Base-by-base conservation (phyloP, 1,140 invertebrate genomes). In the Lethocerus indicus region DNA sequence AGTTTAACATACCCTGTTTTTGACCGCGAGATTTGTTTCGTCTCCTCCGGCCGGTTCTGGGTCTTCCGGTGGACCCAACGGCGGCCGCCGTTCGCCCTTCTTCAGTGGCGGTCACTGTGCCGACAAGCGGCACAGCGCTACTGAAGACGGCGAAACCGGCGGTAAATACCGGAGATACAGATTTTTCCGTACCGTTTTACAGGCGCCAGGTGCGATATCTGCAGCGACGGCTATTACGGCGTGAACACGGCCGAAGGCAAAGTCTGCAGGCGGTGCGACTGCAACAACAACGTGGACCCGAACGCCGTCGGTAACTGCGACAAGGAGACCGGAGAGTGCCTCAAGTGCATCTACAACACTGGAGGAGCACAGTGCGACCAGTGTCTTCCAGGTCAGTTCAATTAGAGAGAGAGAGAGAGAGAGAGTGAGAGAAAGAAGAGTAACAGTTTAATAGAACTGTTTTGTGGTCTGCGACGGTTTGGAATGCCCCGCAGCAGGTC, bases 321-420 rank as follows among this genome's bases (percentile, higher is more conserved):
- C 61, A 72, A 88, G 29, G 85, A 82, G 12, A 91, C 84, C 21
- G 95, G 94, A 35, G 83, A 93, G 62, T 98, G 95, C 73, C 64
- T 93, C 0, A 97, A 95, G 61, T 98, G 95, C 64, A 93, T 97
- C 50, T 87, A 96, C 63, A 95, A 95, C 59, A 97, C 94, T 2
- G 89, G 79, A 24, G 95, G 95, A 2, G 63, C 70, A 9, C 74
- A 79, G 56, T 89, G 94, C 64, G 91, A 97, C 54, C 78, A 81
- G 59, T 98, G 94, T 69, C 66, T 92, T 51, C 75, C 83, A 45
- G 89, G 86, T 81, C n/a, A n/a, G n/a, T n/a, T n/a, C n/a, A n/a
- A n/a, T n/a, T n/a, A n/a, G n/a, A n/a, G n/a, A n/a, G n/a, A n/a
- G n/a, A n/a, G n/a, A n/a, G n/a, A n/a, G n/a, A n/a, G n/a, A n/a